These are phyloP conservation scores for Hippasteria phrygiana DNA, from an alignment of 53 echinoderm and acorn worm genomes.

Conservation along the genomic window DNA sequence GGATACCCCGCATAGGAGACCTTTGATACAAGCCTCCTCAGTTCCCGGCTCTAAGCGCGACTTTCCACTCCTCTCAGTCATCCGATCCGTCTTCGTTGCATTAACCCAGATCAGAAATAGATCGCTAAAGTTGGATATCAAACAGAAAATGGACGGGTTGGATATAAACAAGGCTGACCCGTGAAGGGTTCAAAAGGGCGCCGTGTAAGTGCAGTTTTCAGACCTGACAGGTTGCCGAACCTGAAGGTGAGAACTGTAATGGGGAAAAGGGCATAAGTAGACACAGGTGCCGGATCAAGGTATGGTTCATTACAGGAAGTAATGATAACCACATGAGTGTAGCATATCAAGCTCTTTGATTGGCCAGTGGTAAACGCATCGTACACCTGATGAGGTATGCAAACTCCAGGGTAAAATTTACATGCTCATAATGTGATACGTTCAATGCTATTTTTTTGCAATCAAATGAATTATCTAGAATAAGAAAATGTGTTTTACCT, in stretches of 20 bases:
- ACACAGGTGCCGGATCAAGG: neutral
- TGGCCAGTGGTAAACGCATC: neutral
- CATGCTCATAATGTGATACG: too few relatives aligned
- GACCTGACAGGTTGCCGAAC: neutral
- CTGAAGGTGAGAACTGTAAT: neutral
- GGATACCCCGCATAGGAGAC: neutral
- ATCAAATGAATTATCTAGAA: too few relatives aligned
- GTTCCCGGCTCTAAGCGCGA: neutral
- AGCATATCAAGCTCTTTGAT: neutral
- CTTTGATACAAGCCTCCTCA: neutral
- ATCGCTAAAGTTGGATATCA: neutral
- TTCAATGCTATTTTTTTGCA: too few relatives aligned
- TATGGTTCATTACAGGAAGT: neutral
- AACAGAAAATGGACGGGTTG: neutral
- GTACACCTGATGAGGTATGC: neutral
- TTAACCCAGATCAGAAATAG: conserved; percentile 35
- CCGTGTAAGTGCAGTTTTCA: neutral
- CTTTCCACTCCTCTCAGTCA: conserved; percentile 10
- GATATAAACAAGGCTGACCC: neutral
- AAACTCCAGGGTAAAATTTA: neutral
- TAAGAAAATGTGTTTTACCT: too few relatives aligned
- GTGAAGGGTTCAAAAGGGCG: neutral
- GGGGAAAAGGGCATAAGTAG: neutral
- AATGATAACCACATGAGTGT: neutral
- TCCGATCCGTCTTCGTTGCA: neutral